Percentiles rank a stretch among this genome's conserved stretches.
phyloP scores from a whole-genome alignment of 2,113 vertebrate species.

The Aspiorhynchus laticeps region DNA sequence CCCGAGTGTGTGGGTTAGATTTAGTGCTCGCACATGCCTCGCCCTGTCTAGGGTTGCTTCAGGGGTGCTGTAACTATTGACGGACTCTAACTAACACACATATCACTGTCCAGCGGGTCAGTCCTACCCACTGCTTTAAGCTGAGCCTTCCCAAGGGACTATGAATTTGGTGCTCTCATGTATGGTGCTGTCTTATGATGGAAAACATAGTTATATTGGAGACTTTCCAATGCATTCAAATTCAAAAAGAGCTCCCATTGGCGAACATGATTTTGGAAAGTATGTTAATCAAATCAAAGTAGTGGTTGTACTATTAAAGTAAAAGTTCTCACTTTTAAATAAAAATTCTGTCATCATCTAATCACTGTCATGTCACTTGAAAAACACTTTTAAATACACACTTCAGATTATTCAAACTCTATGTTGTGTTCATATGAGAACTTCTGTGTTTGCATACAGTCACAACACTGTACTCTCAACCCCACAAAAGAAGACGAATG shows the following conservation, averaged over 20 bases:
- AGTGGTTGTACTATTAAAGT: background rate
- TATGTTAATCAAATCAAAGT: background rate
- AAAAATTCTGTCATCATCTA: background rate
- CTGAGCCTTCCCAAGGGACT: constrained; percentile 30
- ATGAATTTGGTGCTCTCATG: background rate
- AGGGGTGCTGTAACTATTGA: constrained; percentile 74
- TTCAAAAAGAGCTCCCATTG: background rate
- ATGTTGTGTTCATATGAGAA: background rate
- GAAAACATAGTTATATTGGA: background rate
- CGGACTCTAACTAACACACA: constrained; percentile 68
- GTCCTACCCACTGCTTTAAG: constrained; percentile 43
- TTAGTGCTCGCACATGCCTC: constrained; percentile 58
- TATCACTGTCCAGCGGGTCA: constrained; percentile 63
- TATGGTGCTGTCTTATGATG: background rate
- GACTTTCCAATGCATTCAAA: background rate
- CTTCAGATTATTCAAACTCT: background rate
- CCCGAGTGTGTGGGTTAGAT: constrained; percentile 68
- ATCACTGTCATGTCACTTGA: no score
- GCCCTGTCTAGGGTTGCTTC: constrained; percentile 57
- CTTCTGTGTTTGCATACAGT: background rate
- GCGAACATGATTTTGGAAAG: background rate
- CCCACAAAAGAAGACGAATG: background rate
- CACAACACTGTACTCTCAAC: background rate
- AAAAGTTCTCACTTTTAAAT: background rate
- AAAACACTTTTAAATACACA: no score